Conservation (phyloP, 23 tunicate species). For the Styela plicata region DNA sequence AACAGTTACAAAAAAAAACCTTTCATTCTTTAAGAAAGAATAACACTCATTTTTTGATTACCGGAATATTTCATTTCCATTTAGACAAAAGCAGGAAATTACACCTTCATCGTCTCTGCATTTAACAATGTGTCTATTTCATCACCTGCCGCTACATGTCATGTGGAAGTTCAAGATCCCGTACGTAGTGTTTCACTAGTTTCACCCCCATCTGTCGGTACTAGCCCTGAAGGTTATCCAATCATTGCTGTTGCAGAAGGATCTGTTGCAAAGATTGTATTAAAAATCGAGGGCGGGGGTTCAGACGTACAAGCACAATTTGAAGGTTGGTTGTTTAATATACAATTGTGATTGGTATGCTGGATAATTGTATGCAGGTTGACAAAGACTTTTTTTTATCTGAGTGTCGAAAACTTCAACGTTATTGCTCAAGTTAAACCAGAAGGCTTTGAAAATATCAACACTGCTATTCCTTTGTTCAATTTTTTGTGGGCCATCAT, state of each 20-base stretch:
- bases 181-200: background rate
- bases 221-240: constrained; percentile 16
- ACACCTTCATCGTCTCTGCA: constrained; percentile 14
- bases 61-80: background rate
- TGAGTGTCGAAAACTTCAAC: no score
- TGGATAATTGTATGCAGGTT: no score
- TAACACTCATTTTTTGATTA: no score
- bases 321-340: background rate
- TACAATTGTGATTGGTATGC: no score
- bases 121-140: constrained; percentile 27
- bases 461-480: no score
- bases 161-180: constrained; percentile 11
- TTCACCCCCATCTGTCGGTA: constrained; percentile 2
- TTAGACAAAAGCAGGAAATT: constrained; percentile 20
- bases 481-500: no score
- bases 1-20: no score
- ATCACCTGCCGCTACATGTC: background rate
- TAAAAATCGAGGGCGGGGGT: constrained; percentile 24
- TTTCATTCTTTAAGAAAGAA: no score
- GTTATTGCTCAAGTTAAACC: no score
- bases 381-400: no score
- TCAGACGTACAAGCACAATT: background rate
- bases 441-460: no score
- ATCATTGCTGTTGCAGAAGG: background rate
- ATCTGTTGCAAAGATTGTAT: background rate